A percentile compares a stretch with the other conserved stretches of the same genome.
Evolutionary conservation across 2,113 vertebrate species (phyloP).

Genomic region (Ariopsis seemanni): DNA sequence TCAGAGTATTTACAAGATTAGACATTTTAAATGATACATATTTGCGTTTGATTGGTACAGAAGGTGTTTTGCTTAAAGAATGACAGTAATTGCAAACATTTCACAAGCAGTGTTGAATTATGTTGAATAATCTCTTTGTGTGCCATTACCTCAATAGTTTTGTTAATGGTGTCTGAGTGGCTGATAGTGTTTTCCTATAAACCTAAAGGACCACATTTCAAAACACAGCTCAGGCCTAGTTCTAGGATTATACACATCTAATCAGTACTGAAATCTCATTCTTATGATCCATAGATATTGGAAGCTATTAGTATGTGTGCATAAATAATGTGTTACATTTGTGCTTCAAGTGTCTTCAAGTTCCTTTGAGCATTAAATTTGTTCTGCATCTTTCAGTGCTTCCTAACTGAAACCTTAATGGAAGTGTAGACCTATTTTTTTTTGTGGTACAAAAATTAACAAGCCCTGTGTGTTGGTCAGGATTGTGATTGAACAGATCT

Average conservation of each 20-base stretch:
- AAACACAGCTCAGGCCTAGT: not conserved
- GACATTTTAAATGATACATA: not conserved
- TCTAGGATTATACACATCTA: not conserved
- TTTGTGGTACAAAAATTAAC: not conserved
- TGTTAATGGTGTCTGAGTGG: not conserved
- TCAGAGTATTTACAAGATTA: not conserved
- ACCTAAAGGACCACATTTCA: not conserved
- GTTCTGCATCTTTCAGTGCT: not conserved
- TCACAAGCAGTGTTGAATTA: not conserved
- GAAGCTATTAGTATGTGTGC: not conserved
- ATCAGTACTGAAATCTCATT: not conserved
- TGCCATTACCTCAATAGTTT: not conserved
- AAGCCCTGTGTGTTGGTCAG: slow-evolving; percentile 37
- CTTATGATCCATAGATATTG: not conserved
- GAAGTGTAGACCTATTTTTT: not conserved
- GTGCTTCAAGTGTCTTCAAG: not conserved
- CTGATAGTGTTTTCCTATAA: not conserved
- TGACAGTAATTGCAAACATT: not conserved
- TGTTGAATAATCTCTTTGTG: not conserved
- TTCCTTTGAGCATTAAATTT: not conserved
- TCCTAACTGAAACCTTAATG: not conserved
- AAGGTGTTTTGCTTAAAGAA: not conserved
- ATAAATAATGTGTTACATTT: slow-evolving; percentile 12
- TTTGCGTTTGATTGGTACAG: not conserved
- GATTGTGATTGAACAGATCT: slow-evolving; percentile 30